Conservation (phyloP, 2,888 invertebrate genomes). For the Cepaea hortensis region DNA sequence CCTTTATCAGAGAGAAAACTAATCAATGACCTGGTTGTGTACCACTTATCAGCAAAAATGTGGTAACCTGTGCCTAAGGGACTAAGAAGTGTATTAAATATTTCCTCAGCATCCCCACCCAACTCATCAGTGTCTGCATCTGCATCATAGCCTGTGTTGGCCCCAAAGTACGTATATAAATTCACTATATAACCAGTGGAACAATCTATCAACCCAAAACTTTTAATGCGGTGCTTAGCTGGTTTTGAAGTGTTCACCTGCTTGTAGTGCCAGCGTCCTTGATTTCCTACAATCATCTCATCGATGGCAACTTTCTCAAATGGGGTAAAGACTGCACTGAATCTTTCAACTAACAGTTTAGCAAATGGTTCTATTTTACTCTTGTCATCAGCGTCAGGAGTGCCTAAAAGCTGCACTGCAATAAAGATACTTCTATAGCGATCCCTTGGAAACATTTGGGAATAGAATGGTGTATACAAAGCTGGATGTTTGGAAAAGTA, state of each 20-base stretch:
- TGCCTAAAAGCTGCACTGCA: not conserved
- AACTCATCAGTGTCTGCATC: no score
- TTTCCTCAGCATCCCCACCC: no score
- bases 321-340: not conserved
- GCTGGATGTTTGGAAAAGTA: not conserved
- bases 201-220: conserved; percentile 2
- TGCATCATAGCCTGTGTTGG: not conserved
- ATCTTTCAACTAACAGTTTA: not conserved
- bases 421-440: not conserved
- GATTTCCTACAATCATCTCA: conserved; percentile 5
- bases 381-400: no score
- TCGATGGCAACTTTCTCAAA: not conserved
- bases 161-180: not conserved
- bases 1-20: not conserved
- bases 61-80: not conserved
- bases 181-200: conserved; percentile 10
- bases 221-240: conserved; percentile 12
- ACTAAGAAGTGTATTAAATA: no score
- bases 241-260: conserved; percentile 3
- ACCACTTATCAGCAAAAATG: not conserved
- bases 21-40: not conserved
- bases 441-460: not conserved
- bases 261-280: not conserved
- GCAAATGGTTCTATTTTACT: not conserved
- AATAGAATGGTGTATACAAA: not conserved